Evolutionary conservation across 2,888 invertebrate species (phyloP).

Genomic region (Aspidiotus destructor): DNA sequence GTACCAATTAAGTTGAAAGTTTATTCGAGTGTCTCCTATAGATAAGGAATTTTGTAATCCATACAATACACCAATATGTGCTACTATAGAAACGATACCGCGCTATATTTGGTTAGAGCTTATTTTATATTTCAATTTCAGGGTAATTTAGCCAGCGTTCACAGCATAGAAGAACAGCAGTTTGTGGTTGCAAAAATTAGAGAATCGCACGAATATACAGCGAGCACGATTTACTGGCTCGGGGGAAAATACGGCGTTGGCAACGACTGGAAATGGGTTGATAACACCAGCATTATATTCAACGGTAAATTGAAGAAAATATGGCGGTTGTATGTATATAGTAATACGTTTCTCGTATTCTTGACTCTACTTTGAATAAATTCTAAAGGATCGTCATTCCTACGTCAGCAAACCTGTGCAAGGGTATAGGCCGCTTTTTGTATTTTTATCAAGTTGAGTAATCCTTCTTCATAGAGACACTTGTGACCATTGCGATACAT

Average conservation of each 20-base stretch:
- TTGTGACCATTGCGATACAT: no score
- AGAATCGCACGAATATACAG: constrained; percentile 60
- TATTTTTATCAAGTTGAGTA: no score
- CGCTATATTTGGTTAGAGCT: not conserved
- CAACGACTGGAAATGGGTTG: constrained; percentile 54
- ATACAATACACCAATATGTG: not conserved
- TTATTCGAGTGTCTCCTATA: not conserved
- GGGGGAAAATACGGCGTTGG: constrained; percentile 49
- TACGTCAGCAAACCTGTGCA: no score
- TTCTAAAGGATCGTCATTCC: no score
- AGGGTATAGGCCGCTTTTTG: no score
- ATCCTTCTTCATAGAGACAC: no score
- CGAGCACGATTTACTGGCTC: constrained; percentile 64
- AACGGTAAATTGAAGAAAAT: constrained; percentile 44
- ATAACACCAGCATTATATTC: constrained; percentile 53
- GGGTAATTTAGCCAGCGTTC: constrained; percentile 59
- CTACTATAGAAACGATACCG: not conserved
- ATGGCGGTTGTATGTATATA: no score
- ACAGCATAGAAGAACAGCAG: constrained; percentile 58
- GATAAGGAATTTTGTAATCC: constrained; percentile 15
- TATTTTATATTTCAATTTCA: constrained; percentile 35
- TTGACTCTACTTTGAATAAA: no score
- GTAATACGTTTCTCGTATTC: no score
- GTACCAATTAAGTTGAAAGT: not conserved
- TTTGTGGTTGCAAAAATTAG: constrained; percentile 60